Evolutionary conservation across 2,888 invertebrate species (phyloP), one percentile per base, ranked within the genome.

Genomic region (Bombyx huttoni): DNA sequence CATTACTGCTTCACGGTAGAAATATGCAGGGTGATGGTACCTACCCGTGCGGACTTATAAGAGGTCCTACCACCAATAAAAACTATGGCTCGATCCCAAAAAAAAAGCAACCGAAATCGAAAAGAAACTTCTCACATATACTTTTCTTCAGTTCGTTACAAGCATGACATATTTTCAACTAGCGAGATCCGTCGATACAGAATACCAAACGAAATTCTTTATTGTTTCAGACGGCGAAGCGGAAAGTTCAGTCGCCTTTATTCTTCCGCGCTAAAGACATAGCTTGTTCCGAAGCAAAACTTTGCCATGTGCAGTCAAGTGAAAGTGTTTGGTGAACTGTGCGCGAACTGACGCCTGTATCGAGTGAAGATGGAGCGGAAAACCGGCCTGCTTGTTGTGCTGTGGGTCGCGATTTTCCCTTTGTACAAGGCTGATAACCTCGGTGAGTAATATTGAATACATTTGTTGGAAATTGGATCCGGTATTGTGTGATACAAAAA

Each of bases 401-500:
- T 87, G 50, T 88, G 84, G 81, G 74, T 85, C 49, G 77, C 81
- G 52, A 70, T 79, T 56, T 80, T 86, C 56, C 86, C 86, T 14
- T 60, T 81, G 52, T 80, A 83, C 59, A 72, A 81, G 57, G 87
- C 87, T 56, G 87, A 87, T 68, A 87, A 87, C 64, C 75, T 87
- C 49, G 87, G 87, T 87, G 67, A 83, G 81, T 75, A 3, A n/a
- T 35, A 10, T 14, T 9, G 8, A 47, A 46, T 46, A 12, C 46
- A n/a, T 13, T 46, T 12, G 46, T 24, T 8, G 1, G 12, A 51
- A 10, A 13, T 51, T n/a, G 8, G 13, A 12, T 40, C 3, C 12
- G 40, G 12, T 1, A 10, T 40, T 40, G 40, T 5, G 5, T 24
- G 24, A 24, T 1, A 24, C 3, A 24, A 24, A 24, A 24, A 24